phyloP scores from a whole-genome alignment of 1,140 invertebrate species.

The Nephila pilipes region DNA sequence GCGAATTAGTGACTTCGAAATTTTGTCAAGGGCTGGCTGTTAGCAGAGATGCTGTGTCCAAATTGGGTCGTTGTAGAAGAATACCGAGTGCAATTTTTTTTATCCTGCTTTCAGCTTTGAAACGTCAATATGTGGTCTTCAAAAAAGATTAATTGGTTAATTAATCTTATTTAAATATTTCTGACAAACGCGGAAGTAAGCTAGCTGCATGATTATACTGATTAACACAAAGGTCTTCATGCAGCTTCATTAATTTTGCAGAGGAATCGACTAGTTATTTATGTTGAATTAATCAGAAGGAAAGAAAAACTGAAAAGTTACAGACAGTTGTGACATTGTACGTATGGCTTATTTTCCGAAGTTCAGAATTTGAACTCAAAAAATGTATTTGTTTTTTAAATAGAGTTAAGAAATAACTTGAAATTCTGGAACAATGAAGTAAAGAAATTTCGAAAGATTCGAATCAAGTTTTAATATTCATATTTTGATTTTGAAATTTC shows the following conservation, averaged over 20 bases:
- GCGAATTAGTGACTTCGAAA: background rate
- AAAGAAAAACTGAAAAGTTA: no score
- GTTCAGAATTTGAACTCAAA: no score
- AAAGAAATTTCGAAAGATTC: no score
- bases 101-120: background rate
- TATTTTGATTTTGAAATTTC: no score
- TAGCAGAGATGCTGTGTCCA: background rate
- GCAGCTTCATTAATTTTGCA: background rate
- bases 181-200: background rate
- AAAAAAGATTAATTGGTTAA: constrained; percentile 10
- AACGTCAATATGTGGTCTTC: background rate
- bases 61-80: background rate
- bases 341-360: no score
- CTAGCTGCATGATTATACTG: background rate
- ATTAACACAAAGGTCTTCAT: background rate
- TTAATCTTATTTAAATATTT: constrained; percentile 1
- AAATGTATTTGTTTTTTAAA: no score
- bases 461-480: no score
- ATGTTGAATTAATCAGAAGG: background rate
- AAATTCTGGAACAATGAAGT: no score
- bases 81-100: background rate
- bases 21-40: background rate
- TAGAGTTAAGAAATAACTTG: no score
- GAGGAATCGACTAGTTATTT: background rate
- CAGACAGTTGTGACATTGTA: no score